A percentile compares a stretch with the other conserved stretches of the same genome.
These are phyloP conservation scores for Musca domestica DNA, from an alignment of 1,140 invertebrate genomes.

Conservation along the genomic window DNA sequence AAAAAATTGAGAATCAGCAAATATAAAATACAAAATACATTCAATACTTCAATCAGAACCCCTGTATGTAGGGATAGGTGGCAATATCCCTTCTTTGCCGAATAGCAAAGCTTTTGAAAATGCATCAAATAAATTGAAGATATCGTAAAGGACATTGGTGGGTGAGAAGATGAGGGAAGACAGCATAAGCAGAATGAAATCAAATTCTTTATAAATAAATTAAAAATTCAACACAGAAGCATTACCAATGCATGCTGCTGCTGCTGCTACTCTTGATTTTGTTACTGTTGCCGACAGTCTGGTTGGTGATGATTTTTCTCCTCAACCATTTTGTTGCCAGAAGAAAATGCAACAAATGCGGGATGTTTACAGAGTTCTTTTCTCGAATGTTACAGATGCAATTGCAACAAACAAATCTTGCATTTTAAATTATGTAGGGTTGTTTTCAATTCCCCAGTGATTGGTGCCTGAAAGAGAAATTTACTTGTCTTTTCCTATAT, in stretches of 20 bases:
- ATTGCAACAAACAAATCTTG: slow-evolving; percentile 5
- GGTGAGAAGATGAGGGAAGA: too few species aligned
- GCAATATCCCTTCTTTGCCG: too few species aligned
- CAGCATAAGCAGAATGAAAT: background rate
- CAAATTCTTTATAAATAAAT: slow-evolving; percentile 22
- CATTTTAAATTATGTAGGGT: slow-evolving; percentile 13
- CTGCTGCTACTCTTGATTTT: background rate
- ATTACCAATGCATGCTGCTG: slow-evolving; percentile 15
- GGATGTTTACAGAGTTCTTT: background rate
- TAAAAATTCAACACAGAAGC: slow-evolving; percentile 16
- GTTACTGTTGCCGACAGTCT: background rate
- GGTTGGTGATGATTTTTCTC: background rate
- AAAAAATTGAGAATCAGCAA: too few species aligned
- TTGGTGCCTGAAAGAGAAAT: too few species aligned
- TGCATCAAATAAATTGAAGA: too few species aligned
- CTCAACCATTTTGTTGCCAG: background rate
- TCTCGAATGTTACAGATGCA: slow-evolving; percentile 3
- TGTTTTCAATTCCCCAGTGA: too few species aligned
- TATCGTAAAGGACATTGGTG: too few species aligned
- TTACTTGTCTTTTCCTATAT: too few species aligned
- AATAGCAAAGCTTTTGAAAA: too few species aligned
- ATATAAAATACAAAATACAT: too few species aligned
- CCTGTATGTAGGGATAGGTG: too few species aligned
- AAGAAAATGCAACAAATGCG: slow-evolving; percentile 7
- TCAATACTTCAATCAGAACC: too few species aligned